Base-by-base conservation (phyloP, 2,888 invertebrate species). In the Lordiphosa fenestrarum region DNA sequence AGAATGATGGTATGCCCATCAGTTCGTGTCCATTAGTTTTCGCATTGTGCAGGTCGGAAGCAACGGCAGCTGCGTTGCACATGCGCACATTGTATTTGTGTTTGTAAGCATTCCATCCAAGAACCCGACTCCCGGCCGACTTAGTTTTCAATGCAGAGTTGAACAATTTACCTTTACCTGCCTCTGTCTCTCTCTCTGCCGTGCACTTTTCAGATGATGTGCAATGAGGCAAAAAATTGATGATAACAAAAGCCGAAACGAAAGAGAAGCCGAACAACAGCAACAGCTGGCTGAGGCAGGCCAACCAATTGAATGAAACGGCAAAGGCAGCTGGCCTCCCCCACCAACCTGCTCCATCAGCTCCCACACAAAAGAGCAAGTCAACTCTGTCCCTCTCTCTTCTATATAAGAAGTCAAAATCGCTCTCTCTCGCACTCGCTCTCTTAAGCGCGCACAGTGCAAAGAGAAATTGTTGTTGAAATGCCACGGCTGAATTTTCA, bases 161-260 rank as follows among this genome's bases (percentile, higher is more conserved):
- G 30, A 30, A 48, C 52, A 55, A 40, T 57, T 62, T 78, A 71
- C 75, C 80, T 57, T 62, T 78, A 71, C 75, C 80, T 82, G 75
- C 71, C 52, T 73, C 55, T 39, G 53, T 33, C 30, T 58, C 7
- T 44, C 15, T 15, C 15, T 15, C n/a, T n/a, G n/a, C n/a, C n/a
- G n/a, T 41, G 25, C 25, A 30, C 2, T 30, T 30, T 30, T 30
- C 30, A 30, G 30, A 10, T 30, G 30, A 30, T 30, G 30, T 30
- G 30, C 50, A 61, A 44, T 50, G 47, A 52, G 50, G 52, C 49
- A 54, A 61, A 59, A 35, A 68, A 77, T 80, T 72, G 49, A 1
- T 62, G 70, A 80, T 73, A 76, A 77, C 84, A 77, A 77, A 76
- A 69, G 52, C 36, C 66, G 23, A 53, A 50, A 44, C 48, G 12